These are phyloP conservation scores for Drosophila melanica DNA, from an alignment of 1,140 invertebrate species.

Conservation along the genomic window DNA sequence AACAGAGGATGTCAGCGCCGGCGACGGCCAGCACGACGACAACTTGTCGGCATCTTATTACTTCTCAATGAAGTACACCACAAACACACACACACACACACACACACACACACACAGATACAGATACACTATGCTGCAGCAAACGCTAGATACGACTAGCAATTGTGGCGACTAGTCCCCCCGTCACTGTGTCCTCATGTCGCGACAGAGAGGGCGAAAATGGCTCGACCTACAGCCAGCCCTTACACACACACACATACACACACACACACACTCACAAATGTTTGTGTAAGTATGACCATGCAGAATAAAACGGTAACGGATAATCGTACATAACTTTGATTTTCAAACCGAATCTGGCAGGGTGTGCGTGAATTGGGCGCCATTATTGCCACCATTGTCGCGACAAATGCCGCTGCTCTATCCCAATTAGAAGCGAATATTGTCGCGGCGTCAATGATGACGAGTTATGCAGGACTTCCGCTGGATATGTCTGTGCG, in stretches of 20 bases:
- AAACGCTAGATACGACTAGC: slow-evolving; percentile 62
- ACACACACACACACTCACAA: slow-evolving; percentile 14
- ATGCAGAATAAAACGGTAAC: slow-evolving; percentile 51
- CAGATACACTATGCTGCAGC: slow-evolving; percentile 30
- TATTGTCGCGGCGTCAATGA: slow-evolving; percentile 65
- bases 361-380: slow-evolving; percentile 59
- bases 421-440: slow-evolving; percentile 67
- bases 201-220: slow-evolving; percentile 56
- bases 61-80: slow-evolving; percentile 50
- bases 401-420: slow-evolving; percentile 73
- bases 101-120: slow-evolving; percentile 14
- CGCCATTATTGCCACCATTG: slow-evolving; percentile 72
- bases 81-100: slow-evolving; percentile 5
- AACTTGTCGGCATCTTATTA: slow-evolving; percentile 72
- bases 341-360: slow-evolving; percentile 60
- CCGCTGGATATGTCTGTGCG: neutral
- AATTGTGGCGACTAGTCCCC: slow-evolving; percentile 67
- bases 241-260: slow-evolving; percentile 39
- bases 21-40: slow-evolving; percentile 70
- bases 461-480: slow-evolving; percentile 55
- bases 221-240: slow-evolving; percentile 49
- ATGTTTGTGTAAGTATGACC: neutral
- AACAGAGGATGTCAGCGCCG: slow-evolving; percentile 31
- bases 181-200: slow-evolving; percentile 51
- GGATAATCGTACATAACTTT: slow-evolving; percentile 63